Evolutionary conservation across 2,113 vertebrate genomes (phyloP).

Genomic region (Notothenia rossii): DNA sequence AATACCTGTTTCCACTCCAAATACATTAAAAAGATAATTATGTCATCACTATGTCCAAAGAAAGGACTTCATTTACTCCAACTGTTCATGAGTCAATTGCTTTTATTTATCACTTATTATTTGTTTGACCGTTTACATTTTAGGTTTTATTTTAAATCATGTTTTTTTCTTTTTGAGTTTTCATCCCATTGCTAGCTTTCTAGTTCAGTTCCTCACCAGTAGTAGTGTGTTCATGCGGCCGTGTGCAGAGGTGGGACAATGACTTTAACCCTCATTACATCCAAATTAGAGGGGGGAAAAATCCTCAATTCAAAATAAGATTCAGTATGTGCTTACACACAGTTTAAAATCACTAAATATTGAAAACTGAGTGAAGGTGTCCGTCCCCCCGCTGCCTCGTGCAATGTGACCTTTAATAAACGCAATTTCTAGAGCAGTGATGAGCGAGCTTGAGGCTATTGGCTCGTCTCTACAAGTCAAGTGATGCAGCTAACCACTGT

Average conservation of each 20-base stretch:
- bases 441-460: constrained; percentile 18
- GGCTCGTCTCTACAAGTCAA: constrained; percentile 42
- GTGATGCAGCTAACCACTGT: constrained; percentile 28
- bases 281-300: background rate
- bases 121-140: constrained; percentile 29
- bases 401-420: background rate
- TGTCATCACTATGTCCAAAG: too few species aligned
- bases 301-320: background rate
- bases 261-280: constrained; percentile 18
- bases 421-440: constrained; percentile 16
- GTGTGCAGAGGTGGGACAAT: constrained; percentile 62
- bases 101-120: constrained; percentile 69
- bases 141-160: constrained; percentile 29
- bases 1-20: background rate
- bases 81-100: constrained; percentile 60
- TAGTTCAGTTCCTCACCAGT: constrained; percentile 82
- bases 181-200: constrained; percentile 71
- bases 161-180: background rate
- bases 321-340: background rate
- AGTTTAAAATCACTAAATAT: background rate
- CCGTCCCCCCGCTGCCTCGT: background rate
- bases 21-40: background rate
- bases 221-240: constrained; percentile 63
- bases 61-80: too few species aligned
- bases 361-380: background rate